phyloP scores from a whole-genome alignment of 2,797 vertebrate genomes.

The Pseudopleuronectes americanus region DNA sequence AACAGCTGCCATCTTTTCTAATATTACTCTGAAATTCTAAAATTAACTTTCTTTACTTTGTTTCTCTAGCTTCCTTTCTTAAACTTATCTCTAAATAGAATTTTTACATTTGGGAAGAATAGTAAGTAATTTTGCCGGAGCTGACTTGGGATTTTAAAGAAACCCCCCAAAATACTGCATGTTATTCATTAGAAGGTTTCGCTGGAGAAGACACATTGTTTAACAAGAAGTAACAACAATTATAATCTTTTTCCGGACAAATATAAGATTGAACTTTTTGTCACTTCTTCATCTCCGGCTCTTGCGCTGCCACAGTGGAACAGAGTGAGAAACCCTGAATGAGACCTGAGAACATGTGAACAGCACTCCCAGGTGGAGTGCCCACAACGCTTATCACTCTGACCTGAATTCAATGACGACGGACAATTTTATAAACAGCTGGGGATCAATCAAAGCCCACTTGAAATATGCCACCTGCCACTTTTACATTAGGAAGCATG shows the following conservation, averaged over 20 bases:
- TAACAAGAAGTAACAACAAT: not conserved
- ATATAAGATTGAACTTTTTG: not conserved
- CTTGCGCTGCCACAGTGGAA: no score
- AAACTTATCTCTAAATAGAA: conserved; percentile 23
- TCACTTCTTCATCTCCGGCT: conserved; percentile 6
- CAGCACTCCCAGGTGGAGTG: conserved; percentile 75
- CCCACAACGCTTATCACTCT: conserved; percentile 85
- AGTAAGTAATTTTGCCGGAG: not conserved
- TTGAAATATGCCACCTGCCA: conserved; percentile 87
- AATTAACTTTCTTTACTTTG: conserved; percentile 31
- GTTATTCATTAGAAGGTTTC: not conserved
- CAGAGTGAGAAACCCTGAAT: conserved; percentile 55
- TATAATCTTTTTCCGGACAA: not conserved
- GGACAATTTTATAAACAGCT: conserved; percentile 89
- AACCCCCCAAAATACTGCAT: not conserved
- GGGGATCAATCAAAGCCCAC: conserved; percentile 87
- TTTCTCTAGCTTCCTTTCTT: conserved; percentile 17
- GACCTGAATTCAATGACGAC: conserved; percentile 87
- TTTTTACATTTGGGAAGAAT: conserved; percentile 9
- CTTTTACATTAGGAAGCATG: conserved; percentile 87
- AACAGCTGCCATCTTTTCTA: conserved; percentile 39
- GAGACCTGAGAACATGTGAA: conserved; percentile 72
- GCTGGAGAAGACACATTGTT: not conserved
- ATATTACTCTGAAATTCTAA: conserved; percentile 58
- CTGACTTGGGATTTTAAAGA: conserved; percentile 22